phyloP scores from a whole-genome alignment of 2,888 invertebrate genomes.

The Apamea anceps region DNA sequence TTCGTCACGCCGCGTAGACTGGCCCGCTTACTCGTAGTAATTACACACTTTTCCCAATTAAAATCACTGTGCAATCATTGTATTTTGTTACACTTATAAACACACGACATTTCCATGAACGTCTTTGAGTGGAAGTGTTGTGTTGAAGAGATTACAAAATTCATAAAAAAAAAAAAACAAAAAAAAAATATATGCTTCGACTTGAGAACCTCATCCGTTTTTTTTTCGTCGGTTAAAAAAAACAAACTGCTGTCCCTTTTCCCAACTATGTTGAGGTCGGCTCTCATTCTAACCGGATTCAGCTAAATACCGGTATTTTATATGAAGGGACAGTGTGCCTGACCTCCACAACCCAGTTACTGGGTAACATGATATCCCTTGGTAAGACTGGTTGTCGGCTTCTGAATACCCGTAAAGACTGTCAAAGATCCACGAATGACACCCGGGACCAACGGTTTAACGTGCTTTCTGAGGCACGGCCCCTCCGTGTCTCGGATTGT shows the following conservation, averaged over 20 bases:
- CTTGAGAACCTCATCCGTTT: too few relatives aligned
- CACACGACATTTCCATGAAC: slow-evolving; percentile 15
- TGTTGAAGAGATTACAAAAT: not conserved
- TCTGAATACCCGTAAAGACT: not conserved
- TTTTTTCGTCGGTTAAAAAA: too few relatives aligned
- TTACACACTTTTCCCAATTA: slow-evolving; percentile 76
- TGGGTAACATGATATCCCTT: too few relatives aligned
- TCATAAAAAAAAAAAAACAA: too few relatives aligned
- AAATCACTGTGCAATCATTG: slow-evolving; percentile 58
- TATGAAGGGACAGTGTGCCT: not conserved
- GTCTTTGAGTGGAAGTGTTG: not conserved
- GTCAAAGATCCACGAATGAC: not conserved
- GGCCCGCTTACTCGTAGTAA: slow-evolving; percentile 64
- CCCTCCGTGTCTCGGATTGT: too few relatives aligned
- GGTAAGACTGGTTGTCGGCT: not conserved
- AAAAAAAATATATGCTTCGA: too few relatives aligned
- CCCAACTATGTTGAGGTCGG: not conserved
- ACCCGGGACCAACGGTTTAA: not conserved
- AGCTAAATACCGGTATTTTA: not conserved
- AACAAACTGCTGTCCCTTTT: not conserved
- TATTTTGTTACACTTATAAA: slow-evolving; percentile 45
- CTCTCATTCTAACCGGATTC: too few relatives aligned
- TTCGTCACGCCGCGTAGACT: slow-evolving; percentile 66
- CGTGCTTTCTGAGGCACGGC: not conserved
- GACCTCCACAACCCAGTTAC: not conserved